phyloP scores from a whole-genome alignment of 2,888 invertebrate genomes.

The Syrphus vitripennis region DNA sequence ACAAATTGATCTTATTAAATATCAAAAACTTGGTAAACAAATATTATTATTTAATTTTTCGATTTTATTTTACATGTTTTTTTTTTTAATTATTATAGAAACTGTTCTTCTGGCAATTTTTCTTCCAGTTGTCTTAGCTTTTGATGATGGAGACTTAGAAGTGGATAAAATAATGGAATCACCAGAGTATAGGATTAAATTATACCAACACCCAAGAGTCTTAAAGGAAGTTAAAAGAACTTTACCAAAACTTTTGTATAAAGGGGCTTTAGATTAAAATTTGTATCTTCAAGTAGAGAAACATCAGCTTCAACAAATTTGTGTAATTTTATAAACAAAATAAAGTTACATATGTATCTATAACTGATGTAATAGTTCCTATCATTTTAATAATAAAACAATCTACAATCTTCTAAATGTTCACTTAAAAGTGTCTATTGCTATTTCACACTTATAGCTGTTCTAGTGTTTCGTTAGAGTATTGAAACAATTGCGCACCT shows the following conservation, averaged over 20 bases:
- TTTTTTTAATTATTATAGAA: constrained; percentile 17
- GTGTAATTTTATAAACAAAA: no score
- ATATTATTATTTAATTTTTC: background rate
- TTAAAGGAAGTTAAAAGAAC: constrained; percentile 1
- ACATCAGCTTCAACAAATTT: no score
- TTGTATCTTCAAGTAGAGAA: no score
- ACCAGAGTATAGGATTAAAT: background rate
- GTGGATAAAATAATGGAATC: constrained; percentile 27
- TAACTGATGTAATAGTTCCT: no score
- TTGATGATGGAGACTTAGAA: constrained; percentile 6
- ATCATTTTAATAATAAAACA: no score
- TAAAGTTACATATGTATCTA: no score
- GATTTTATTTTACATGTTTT: no score
- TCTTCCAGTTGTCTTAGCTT: background rate
- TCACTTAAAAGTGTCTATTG: background rate
- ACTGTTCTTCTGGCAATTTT: background rate
- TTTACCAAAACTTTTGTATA: constrained; percentile 1
- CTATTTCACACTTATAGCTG: background rate
- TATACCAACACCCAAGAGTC: background rate
- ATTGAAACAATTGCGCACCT: background rate
- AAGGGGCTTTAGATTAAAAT: constrained; percentile 5
- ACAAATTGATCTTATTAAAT: constrained; percentile 67
- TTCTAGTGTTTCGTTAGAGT: background rate
- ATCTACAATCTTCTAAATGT: no score
- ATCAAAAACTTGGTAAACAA: constrained; percentile 73